Base-by-base conservation (phyloP, 2,113 vertebrate genomes). In the Ceyx melanurus region DNA sequence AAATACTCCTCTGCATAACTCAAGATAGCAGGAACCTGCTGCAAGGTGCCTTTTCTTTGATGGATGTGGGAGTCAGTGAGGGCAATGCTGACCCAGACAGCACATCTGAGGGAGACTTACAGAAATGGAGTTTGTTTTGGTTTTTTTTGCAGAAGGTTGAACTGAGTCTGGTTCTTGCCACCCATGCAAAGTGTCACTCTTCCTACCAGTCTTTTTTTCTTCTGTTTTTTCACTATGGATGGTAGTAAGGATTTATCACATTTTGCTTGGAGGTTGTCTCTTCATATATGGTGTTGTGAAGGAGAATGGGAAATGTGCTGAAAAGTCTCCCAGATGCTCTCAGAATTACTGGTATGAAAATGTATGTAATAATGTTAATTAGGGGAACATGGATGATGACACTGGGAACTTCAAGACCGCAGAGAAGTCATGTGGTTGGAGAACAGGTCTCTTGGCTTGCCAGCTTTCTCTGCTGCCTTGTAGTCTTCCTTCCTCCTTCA, bases 101-200 rank as follows among this genome's bases (percentile, higher is more conserved):
- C 13, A 23, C 3, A 11, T 72, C 31, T 1, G 3, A 80, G 11
- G 14, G 25, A 11, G 6, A 43, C n/a, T 0, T 0, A 58, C 29
- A 83, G 57, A 57, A 79, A 67, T 9, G 13, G 58, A 72, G 10
- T 23, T 65, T 28, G 6, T 37, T 37, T 37, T 37, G 10, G 10
- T 9, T 37, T 68, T 80, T 86, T 64, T 60, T 50, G n/a, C 1
- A 1, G 10, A 25, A 65, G 10, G 3, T 40, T 50, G 37, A 54
- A 72, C 28, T 21, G 58, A 48, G n/a, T 48, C 54, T 58, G 14
- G 17, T 43, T 86, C 37, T 66, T 82, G 71, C 28, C 57, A 65
- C 7, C 46, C 16, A 18, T 89, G 35, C 40, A 76, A 58, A 48
- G 7, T 45, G 31, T 33, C 33, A 15, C n/a, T 51, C 18, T 50